Evolutionary conservation across 2,888 invertebrate genomes (phyloP).

Genomic region (Cantharis flavilabris): DNA sequence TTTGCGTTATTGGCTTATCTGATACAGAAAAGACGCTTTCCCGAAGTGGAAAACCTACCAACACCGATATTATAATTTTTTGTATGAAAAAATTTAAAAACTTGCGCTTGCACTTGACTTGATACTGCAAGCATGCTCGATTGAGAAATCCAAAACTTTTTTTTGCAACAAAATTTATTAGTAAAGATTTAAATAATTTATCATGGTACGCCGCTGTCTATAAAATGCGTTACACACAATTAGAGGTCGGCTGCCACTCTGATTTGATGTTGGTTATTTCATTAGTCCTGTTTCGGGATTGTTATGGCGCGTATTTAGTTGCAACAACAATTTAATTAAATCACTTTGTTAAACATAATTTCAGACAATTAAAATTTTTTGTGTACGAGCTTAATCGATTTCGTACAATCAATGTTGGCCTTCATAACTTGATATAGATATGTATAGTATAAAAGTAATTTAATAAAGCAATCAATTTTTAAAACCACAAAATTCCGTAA

Average conservation of each 20-base stretch:
- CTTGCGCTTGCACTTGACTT: neutral
- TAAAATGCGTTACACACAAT: slow-evolving; percentile 32
- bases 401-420: neutral
- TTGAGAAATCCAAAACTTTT: neutral
- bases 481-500: neutral
- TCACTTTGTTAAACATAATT: slow-evolving; percentile 27
- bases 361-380: slow-evolving; percentile 8
- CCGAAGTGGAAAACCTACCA: neutral
- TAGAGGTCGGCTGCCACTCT: slow-evolving; percentile 35
- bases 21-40: neutral
- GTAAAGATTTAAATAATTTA: neutral
- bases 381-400: neutral
- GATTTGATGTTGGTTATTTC: slow-evolving; percentile 40
- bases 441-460: neutral
- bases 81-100: neutral
- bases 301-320: slow-evolving; percentile 39
- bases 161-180: neutral
- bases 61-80: neutral
- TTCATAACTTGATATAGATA: neutral
- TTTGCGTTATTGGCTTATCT: neutral
- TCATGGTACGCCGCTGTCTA: slow-evolving; percentile 22
- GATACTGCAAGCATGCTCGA: neutral
- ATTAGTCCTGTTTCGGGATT: slow-evolving; percentile 38
- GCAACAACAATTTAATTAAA: slow-evolving; percentile 38
- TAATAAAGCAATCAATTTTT: neutral